phyloP scores from a whole-genome alignment of 23 tunicate genomes.

The Oikopleura dioica region DNA sequence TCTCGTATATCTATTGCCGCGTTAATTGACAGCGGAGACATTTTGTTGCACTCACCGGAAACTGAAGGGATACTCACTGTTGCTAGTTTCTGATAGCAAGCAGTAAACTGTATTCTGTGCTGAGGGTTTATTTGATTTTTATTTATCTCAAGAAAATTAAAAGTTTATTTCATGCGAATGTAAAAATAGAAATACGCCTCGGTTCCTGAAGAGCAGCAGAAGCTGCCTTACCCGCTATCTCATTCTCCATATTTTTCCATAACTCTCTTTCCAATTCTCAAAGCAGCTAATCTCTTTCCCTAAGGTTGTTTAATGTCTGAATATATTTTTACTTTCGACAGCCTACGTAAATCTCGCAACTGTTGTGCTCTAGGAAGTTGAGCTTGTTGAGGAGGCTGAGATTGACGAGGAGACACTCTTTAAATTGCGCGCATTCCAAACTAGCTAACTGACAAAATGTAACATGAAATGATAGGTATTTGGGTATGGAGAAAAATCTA shows the following conservation, averaged over 20 bases:
- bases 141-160: too few relatives aligned
- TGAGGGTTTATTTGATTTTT: too few relatives aligned
- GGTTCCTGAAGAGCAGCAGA: background rate
- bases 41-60: too few relatives aligned
- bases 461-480: too few relatives aligned
- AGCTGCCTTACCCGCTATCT: conserved; percentile 11
- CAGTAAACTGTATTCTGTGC: background rate
- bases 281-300: background rate
- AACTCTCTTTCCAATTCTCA: background rate
- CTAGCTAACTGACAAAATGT: too few relatives aligned
- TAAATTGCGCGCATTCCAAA: too few relatives aligned
- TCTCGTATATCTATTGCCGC: background rate
- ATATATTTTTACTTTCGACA: too few relatives aligned
- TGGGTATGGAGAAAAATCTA: background rate
- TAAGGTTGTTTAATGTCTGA: conserved; percentile 34
- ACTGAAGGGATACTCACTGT: background rate
- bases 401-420: conserved; percentile 14
- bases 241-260: conserved; percentile 18
- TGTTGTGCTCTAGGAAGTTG: too few relatives aligned
- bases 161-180: too few relatives aligned
- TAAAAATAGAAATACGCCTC: too few relatives aligned
- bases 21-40: too few relatives aligned
- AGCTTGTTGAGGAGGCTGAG: conserved; percentile 56
- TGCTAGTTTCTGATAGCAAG: background rate
- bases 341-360: too few relatives aligned